Evolutionary conservation across 2,888 invertebrate genomes (phyloP).

Genomic region (Thymelicus acteon): DNA sequence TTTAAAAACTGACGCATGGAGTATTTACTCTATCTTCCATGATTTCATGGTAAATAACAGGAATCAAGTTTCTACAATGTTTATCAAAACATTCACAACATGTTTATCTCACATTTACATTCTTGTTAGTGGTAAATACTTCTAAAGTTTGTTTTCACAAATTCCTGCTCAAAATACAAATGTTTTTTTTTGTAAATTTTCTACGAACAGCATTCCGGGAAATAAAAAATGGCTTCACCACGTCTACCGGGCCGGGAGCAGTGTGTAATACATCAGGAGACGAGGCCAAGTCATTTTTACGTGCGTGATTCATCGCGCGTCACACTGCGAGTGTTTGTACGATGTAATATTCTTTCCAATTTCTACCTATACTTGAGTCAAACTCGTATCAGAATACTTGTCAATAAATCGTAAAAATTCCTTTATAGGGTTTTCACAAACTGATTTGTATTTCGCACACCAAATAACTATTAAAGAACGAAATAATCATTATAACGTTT

Average conservation of each 20-base stretch:
- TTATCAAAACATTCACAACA: neutral
- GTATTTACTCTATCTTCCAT: too few relatives aligned
- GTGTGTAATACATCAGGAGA: conserved; percentile 20
- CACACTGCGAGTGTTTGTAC: neutral
- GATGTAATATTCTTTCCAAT: neutral
- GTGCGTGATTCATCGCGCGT: neutral
- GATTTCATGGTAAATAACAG: neutral
- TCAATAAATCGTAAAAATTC: too few relatives aligned
- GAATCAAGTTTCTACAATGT: neutral
- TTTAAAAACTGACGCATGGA: too few relatives aligned
- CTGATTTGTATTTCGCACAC: too few relatives aligned
- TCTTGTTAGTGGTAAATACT: conserved; percentile 12
- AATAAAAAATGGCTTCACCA: conserved; percentile 16
- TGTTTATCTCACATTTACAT: conserved; percentile 6
- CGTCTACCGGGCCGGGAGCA: conserved; percentile 1
- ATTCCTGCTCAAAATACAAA: conserved; percentile 17
- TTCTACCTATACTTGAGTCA: too few relatives aligned
- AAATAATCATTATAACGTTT: too few relatives aligned
- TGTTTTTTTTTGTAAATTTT: conserved; percentile 23
- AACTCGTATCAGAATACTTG: too few relatives aligned
- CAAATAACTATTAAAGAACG: too few relatives aligned
- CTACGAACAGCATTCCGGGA: conserved; percentile 28
- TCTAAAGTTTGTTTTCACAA: conserved; percentile 16
- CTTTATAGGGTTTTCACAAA: too few relatives aligned
- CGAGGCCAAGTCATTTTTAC: conserved; percentile 22